Evolutionary conservation across 2,113 vertebrate genomes (phyloP).

Genomic region (Carlito syrichta): DNA sequence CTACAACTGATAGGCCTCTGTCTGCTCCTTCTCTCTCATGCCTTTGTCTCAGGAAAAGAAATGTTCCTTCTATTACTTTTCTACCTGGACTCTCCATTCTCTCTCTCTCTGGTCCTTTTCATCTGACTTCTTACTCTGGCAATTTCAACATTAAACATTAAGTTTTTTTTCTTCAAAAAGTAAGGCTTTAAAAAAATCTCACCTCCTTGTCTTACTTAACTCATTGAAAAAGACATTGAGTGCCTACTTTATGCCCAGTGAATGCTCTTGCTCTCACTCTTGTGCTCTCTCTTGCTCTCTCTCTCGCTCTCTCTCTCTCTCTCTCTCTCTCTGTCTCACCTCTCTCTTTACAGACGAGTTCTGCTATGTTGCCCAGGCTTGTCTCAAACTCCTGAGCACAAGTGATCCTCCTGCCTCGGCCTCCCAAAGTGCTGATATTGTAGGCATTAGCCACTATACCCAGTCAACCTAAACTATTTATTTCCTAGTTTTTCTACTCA

Average conservation of each 20-base stretch:
- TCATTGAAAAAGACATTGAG: accelerated
- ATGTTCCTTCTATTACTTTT: background rate
- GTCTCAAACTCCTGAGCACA: background rate
- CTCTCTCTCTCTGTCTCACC: no score
- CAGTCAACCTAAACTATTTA: background rate
- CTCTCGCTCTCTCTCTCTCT: no score
- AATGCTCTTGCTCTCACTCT: no score
- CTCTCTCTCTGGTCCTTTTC: background rate
- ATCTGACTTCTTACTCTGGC: background rate
- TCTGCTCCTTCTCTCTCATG: no score
- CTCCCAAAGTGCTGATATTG: background rate
- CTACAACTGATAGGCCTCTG: no score
- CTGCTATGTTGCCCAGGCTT: background rate
- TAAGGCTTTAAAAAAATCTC: background rate
- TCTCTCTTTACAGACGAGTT: no score
- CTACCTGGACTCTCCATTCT: background rate
- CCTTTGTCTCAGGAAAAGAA: background rate
- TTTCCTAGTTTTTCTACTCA: background rate
- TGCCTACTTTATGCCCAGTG: accelerated
- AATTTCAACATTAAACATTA: background rate
- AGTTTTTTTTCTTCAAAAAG: background rate
- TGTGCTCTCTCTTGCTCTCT: no score
- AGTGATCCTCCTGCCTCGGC: accelerated
- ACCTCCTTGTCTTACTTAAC: background rate
- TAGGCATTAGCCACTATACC: background rate